Evolutionary conservation across 2,888 invertebrate genomes (phyloP).

Genomic region (Clunio marinus): DNA sequence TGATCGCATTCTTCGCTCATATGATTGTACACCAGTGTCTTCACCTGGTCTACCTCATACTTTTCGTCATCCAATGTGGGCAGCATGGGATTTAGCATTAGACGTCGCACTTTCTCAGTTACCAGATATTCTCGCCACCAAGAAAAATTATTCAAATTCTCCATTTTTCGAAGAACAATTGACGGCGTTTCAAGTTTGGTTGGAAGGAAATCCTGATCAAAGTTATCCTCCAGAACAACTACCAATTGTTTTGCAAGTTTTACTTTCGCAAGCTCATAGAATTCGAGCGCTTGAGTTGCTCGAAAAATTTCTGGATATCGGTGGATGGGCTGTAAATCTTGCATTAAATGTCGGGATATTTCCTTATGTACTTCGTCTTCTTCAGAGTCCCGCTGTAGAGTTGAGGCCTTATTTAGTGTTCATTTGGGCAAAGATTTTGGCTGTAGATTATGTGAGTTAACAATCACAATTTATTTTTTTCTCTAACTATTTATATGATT

Average conservation of each 20-base stretch:
- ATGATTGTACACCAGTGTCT: conserved; percentile 96
- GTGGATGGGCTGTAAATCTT: conserved; percentile 92
- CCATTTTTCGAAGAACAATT: conserved; percentile 97
- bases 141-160: conserved; percentile 64
- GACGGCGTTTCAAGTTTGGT: conserved; percentile 95
- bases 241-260: conserved; percentile 92
- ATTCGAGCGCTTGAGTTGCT: conserved; percentile 90
- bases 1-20: conserved; percentile 90
- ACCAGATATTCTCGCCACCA: conserved; percentile 65
- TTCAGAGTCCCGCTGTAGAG: conserved; percentile 92
- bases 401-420: conserved; percentile 89
- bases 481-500: neutral
- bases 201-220: conserved; percentile 58
- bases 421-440: conserved; percentile 98
- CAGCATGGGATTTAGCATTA: conserved; percentile 95
- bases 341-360: conserved; percentile 97
- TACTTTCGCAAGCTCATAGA: conserved; percentile 74
- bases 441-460: conserved; percentile 83
- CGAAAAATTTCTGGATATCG: conserved; percentile 90
- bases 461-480: conserved; percentile 39
- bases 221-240: conserved; percentile 83
- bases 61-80: conserved; percentile 87
- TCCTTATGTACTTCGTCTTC: conserved; percentile 93
- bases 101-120: conserved; percentile 91
- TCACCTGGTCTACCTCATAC: conserved; percentile 88